Percentiles rank a stretch among this genome's conserved stretches.
These are phyloP conservation scores for Apodemus speciosus DNA, from an alignment of 2,113 vertebrate genomes.

Conservation along the genomic window DNA sequence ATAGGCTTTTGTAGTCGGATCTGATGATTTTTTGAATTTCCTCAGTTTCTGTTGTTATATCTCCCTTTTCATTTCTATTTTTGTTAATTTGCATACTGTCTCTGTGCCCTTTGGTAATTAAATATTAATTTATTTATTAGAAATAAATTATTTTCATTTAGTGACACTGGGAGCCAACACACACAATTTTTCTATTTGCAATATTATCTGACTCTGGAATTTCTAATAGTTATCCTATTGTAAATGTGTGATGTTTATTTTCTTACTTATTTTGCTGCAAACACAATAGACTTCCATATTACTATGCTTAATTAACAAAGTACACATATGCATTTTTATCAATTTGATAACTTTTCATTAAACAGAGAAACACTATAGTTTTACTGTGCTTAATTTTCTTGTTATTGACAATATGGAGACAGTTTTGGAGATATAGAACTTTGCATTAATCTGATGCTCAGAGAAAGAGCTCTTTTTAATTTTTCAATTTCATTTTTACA, in stretches of 20 bases:
- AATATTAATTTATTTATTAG: too few relatives aligned
- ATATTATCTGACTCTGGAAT: neutral
- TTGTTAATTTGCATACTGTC: too few relatives aligned
- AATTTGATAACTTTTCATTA: neutral
- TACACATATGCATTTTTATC: neutral
- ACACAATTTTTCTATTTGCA: neutral
- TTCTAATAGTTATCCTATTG: neutral
- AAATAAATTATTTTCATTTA: neutral
- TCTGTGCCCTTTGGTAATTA: too few relatives aligned
- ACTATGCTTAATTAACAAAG: neutral
- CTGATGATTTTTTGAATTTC: too few relatives aligned
- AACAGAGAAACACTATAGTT: neutral
- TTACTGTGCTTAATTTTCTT: neutral
- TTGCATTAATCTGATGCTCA: neutral
- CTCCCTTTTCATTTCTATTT: too few relatives aligned
- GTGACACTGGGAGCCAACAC: neutral
- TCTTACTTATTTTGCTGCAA: neutral
- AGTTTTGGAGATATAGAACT: neutral
- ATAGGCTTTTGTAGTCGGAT: too few relatives aligned
- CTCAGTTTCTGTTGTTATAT: too few relatives aligned
- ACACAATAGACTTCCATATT: neutral
- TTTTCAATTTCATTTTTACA: neutral
- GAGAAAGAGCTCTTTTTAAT: neutral
- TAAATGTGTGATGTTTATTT: neutral
- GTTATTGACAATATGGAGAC: neutral